Percentiles rank a stretch among this genome's conserved stretches.
phyloP scores from a whole-genome alignment of 2,113 vertebrate genomes.

The Aplodontia rufa region DNA sequence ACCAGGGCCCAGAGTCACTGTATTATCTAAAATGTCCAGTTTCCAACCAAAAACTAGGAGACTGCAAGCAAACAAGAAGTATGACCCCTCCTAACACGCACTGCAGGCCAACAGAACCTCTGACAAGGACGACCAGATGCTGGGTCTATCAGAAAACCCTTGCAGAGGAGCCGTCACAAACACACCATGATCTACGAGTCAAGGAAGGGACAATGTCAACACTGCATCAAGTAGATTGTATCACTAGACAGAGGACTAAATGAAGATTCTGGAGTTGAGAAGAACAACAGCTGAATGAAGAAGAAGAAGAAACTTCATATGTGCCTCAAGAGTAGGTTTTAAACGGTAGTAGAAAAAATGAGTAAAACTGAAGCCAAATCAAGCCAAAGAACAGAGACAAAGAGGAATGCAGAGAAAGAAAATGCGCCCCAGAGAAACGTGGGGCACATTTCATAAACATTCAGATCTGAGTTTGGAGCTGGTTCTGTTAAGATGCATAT shows the following conservation, averaged over 20 bases:
- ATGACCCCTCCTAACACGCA: no score
- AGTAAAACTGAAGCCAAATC: not conserved
- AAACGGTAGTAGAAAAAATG: not conserved
- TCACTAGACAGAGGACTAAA: not conserved
- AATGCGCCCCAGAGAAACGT: not conserved
- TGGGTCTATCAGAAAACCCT: not conserved
- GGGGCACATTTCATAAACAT: no score
- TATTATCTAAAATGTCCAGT: not conserved
- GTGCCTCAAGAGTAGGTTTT: not conserved
- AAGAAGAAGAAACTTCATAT: not conserved
- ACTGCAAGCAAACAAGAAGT: not conserved
- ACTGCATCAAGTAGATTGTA: not conserved
- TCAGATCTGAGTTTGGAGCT: not conserved
- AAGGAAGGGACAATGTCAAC: not conserved
- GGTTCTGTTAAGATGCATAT: not conserved
- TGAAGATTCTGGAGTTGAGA: not conserved
- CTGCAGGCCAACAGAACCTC: not conserved
- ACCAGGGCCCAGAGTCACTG: not conserved
- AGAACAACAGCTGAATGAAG: not conserved
- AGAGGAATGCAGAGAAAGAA: not conserved
- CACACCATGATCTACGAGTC: not conserved
- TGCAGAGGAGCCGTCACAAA: no score
- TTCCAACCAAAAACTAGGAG: not conserved
- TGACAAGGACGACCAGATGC: not conserved
- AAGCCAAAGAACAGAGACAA: not conserved